These are phyloP conservation scores for Dasyprocta punctata DNA, from an alignment of 2,113 vertebrate species.

Conservation along the genomic window DNA sequence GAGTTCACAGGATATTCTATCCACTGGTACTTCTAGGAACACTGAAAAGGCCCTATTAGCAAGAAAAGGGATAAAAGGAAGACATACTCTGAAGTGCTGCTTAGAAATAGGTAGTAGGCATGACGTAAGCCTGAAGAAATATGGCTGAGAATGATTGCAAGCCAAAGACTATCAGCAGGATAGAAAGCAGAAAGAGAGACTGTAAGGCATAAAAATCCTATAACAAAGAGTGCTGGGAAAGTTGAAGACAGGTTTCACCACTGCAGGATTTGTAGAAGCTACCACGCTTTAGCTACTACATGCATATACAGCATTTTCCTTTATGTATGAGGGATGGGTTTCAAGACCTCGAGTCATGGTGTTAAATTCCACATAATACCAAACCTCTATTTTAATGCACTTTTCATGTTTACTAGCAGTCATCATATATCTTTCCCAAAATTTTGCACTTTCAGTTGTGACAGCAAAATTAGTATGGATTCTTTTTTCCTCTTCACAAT, in stretches of 20 bases:
- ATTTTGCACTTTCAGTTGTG: neutral
- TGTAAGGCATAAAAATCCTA: neutral
- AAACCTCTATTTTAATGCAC: neutral
- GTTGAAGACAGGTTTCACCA: neutral
- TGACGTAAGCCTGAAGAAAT: neutral
- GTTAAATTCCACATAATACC: neutral
- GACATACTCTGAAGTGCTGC: neutral
- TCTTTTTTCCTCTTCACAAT: neutral
- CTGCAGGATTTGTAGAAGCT: neutral
- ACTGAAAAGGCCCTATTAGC: neutral
- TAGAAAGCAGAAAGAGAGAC: neutral
- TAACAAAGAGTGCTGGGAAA: neutral
- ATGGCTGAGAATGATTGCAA: neutral
- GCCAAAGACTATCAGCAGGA: neutral
- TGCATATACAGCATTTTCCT: neutral
- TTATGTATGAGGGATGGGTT: neutral
- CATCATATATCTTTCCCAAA: neutral
- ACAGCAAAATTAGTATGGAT: neutral
- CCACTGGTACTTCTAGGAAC: neutral
- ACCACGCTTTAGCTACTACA: neutral
- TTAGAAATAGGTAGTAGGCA: neutral
- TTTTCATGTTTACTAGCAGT: neutral
- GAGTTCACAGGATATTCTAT: neutral
- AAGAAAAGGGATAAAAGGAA: neutral
- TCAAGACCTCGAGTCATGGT: neutral